A percentile compares a stretch with the other conserved stretches of the same genome.
Evolutionary conservation across 2,113 vertebrate genomes (phyloP).

Genomic region (Oncorhynchus mykiss): DNA sequence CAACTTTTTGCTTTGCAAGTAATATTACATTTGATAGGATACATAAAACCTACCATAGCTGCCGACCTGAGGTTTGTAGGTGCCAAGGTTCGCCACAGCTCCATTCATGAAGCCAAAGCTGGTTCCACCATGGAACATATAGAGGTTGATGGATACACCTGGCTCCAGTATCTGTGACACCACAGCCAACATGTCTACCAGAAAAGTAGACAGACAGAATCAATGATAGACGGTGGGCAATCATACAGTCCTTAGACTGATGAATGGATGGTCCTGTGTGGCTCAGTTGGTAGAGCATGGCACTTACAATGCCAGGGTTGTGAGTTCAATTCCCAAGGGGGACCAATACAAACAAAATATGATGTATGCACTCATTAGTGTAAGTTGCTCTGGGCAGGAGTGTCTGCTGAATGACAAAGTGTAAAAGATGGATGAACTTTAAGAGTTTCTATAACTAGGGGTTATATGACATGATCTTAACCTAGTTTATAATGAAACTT

Average conservation of each 20-base stretch:
- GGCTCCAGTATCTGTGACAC: constrained; percentile 78
- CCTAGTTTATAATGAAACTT: constrained; percentile 31
- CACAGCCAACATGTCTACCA: constrained; percentile 82
- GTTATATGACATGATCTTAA: neutral
- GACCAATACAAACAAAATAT: no score
- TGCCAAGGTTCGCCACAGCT: constrained; percentile 75
- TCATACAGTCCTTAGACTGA: neutral
- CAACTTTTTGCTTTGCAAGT: neutral
- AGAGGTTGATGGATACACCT: constrained; percentile 88
- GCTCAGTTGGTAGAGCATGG: no score
- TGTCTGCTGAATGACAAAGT: no score
- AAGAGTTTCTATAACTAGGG: no score
- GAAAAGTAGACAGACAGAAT: neutral
- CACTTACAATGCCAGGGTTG: no score
- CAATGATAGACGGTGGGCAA: neutral
- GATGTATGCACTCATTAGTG: no score
- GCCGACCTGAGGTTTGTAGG: constrained; percentile 85
- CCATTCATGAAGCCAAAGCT: constrained; percentile 93
- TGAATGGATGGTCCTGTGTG: neutral
- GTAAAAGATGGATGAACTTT: no score
- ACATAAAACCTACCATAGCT: constrained; percentile 82
- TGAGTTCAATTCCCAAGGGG: no score
- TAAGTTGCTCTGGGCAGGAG: no score
- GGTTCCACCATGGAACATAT: constrained; percentile 95
- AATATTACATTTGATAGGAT: neutral